Evolutionary conservation across 2,113 vertebrate genomes (phyloP).

Genomic region (Cyanistes caeruleus): DNA sequence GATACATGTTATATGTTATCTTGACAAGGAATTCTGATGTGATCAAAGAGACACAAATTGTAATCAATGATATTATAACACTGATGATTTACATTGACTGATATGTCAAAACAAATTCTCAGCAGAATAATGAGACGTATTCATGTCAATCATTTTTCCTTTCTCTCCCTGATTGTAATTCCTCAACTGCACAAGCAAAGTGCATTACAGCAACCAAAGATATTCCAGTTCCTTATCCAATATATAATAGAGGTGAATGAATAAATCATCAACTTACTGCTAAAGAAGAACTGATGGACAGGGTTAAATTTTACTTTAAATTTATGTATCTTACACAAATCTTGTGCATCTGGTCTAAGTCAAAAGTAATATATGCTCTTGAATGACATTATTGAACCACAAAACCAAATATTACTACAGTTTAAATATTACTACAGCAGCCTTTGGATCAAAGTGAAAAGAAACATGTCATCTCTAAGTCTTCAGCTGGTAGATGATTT

Average conservation of each 20-base stretch:
- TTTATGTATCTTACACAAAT: not conserved
- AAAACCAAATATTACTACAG: not conserved
- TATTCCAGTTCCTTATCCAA: not conserved
- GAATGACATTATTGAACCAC: not conserved
- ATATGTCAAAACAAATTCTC: conserved; percentile 38
- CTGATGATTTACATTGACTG: conserved; percentile 27
- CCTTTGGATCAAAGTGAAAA: not conserved
- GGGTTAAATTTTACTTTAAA: not conserved
- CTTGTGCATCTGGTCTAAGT: not conserved
- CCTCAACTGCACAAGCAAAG: not conserved
- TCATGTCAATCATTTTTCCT: not conserved
- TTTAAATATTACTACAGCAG: not conserved
- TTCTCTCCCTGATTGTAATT: not conserved
- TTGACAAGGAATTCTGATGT: not conserved
- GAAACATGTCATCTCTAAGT: not conserved
- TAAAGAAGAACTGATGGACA: not conserved
- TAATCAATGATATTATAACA: conserved; percentile 52
- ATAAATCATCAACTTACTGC: not conserved
- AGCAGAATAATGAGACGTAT: not conserved
- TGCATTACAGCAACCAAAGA: not conserved
- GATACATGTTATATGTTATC: not conserved
- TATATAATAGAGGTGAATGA: not conserved
- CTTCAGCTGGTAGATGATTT: not conserved
- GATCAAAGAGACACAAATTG: not conserved
- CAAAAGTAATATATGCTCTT: not conserved